A percentile compares a stretch with the other conserved stretches of the same genome.
Evolutionary conservation across 2,888 invertebrate species (phyloP).

Genomic region (Laspeyria flexula): DNA sequence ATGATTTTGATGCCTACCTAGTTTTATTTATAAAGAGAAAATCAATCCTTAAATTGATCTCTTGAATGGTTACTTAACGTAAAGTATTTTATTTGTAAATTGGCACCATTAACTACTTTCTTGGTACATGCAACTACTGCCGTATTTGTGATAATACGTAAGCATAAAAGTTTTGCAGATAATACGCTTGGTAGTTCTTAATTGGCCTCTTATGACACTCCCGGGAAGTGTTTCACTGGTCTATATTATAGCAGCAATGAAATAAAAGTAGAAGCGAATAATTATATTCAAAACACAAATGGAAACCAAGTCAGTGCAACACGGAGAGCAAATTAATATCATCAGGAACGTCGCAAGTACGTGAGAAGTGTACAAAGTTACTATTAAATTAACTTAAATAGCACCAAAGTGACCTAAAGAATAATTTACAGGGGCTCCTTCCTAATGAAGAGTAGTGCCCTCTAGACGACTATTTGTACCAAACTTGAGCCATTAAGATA

Average conservation of each 20-base stretch:
- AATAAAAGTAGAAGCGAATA: background rate
- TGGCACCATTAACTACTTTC: no score
- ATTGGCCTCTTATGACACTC: background rate
- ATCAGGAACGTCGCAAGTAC: constrained; percentile 57
- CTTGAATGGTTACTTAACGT: no score
- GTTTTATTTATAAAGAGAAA: no score
- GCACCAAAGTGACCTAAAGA: constrained; percentile 83
- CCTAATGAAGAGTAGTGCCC: constrained; percentile 82
- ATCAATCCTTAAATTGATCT: no score
- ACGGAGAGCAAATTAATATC: constrained; percentile 52
- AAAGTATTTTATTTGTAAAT: no score
- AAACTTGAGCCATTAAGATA: constrained; percentile 83
- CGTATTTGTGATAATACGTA: no score
- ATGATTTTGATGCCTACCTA: no score
- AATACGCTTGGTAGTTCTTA: background rate
- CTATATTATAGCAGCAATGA: background rate
- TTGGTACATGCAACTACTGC: no score
- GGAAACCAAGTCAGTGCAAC: constrained; percentile 29
- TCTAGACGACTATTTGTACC: constrained; percentile 75
- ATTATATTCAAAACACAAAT: constrained; percentile 21
- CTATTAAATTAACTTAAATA: constrained; percentile 82
- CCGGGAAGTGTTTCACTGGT: background rate
- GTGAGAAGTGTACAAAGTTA: constrained; percentile 72
- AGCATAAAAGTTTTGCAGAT: no score
- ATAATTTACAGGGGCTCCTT: constrained; percentile 78